Evolutionary conservation across 2,797 vertebrate genomes (phyloP), one percentile per base, ranked within the genome.

Genomic region (Myotis findleyi): DNA sequence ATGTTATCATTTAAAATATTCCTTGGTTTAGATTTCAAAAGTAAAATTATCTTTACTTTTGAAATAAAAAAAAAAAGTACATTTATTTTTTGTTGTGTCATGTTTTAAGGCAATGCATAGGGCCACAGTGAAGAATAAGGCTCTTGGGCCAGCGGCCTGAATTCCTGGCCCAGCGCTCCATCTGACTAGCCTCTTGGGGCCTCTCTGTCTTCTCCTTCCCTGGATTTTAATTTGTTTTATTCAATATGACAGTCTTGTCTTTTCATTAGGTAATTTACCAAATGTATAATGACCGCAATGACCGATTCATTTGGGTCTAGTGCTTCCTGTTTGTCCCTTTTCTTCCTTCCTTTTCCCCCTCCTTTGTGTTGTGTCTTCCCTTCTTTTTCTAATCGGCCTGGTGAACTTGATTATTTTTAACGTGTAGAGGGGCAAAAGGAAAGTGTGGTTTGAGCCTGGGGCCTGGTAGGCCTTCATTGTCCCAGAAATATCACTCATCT

Each of bases 51-150:
- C 7, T 53, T 53, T 53, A 25, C 1, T 23, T 57, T 57, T 57
- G 21, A 25, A 57, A 57, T 57, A 57, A 57, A 57, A 57, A 53
- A 53, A 47, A 38, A 30, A 53, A 73, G n/a, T 51, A 20, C 27
- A 9, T 53, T 25, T 9, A 0, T 41, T 72, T 77, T 30, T 13
- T 2, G 0, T 16, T 7, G n/a, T 72, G 16, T 17, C 7, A 2
- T 23, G 33, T 44, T 41, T 75, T 41, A 21, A 55, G 20, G 20
- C 20, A 38, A 38, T 38, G 38, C 38, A 38, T 38, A 38, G 38
- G 38, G 38, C 38, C 38, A 38, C 6, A 38, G 38, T 38, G 38
- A 38, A 38, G 5, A 1, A 38, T 38, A 38, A 38, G 38, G 5
- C 38, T 6, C 38, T 6, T 38, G 38, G 38, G 38, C 38, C 38